Conservation (phyloP, 2,797 vertebrate genomes). For the Cossypha heuglini region DNA sequence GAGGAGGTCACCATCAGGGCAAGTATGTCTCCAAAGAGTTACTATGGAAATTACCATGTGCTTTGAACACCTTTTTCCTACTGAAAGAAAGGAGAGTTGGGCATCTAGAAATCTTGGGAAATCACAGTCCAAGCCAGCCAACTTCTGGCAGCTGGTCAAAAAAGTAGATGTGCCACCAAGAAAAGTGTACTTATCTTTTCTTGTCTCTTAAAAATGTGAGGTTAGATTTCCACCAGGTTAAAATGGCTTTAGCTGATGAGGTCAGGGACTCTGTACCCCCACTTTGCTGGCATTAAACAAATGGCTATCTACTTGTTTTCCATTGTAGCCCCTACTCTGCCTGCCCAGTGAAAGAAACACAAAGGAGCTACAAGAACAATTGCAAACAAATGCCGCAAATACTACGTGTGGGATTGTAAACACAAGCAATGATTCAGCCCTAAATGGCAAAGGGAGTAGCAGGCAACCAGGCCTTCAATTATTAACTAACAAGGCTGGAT, state of each 20-base stretch:
- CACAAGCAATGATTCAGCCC: not conserved
- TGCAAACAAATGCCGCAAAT: slow-evolving; percentile 16
- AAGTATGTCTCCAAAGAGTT: not conserved
- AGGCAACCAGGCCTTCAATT: not conserved
- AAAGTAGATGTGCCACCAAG: not conserved
- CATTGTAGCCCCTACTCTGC: not conserved
- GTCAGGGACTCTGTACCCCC: not conserved
- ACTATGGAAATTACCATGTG: not conserved
- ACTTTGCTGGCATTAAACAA: not conserved
- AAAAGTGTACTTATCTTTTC: not conserved
- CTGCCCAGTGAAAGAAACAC: not conserved
- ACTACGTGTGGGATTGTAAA: not conserved
- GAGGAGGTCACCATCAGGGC: not conserved
- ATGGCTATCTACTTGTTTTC: not conserved
- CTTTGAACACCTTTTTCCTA: not conserved
- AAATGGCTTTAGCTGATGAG: not conserved
- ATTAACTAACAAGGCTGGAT: not conserved
- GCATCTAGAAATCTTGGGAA: not conserved
- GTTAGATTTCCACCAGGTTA: not conserved
- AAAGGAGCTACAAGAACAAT: not conserved
- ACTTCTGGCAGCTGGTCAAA: not conserved
- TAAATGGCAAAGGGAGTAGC: not conserved
- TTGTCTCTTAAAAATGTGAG: not conserved
- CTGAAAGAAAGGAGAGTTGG: not conserved
- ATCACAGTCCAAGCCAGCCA: fast-evolving